Evolutionary conservation across 2,888 invertebrate species (phyloP).

Genomic region (Caenorhabditis zanzibari): DNA sequence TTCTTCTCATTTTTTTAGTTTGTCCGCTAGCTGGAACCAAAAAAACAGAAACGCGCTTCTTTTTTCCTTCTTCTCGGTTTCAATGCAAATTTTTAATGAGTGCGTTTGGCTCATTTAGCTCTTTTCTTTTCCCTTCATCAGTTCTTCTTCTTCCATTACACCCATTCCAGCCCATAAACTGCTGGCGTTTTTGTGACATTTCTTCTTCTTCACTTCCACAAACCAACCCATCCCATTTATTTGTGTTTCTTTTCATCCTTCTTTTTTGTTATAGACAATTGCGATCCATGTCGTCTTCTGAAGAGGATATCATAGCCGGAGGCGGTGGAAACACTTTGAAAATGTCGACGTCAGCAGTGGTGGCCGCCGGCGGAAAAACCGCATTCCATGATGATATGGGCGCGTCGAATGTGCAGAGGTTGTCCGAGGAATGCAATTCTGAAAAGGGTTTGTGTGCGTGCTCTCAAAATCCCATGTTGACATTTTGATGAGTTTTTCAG

Average conservation of each 20-base stretch:
- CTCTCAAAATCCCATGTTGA: slow-evolving; percentile 49
- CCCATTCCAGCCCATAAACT: neutral
- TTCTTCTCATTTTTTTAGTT: slow-evolving; percentile 31
- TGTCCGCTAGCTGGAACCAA: slow-evolving; percentile 10
- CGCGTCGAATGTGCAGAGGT: slow-evolving; percentile 69
- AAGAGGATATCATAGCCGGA: slow-evolving; percentile 88
- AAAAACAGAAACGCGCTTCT: slow-evolving; percentile 11
- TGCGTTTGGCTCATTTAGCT: slow-evolving; percentile 45
- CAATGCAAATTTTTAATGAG: slow-evolving; percentile 62
- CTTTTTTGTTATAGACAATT: slow-evolving; percentile 69
- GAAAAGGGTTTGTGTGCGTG: slow-evolving; percentile 77
- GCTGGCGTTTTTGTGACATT: slow-evolving; percentile 33
- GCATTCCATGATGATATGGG: slow-evolving; percentile 65
- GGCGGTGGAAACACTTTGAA: slow-evolving; percentile 57
- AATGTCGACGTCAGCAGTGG: slow-evolving; percentile 69
- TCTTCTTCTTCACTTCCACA: neutral
- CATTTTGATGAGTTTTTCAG: slow-evolving; percentile 72
- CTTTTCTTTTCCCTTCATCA: slow-evolving; percentile 24
- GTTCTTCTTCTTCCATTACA: slow-evolving; percentile 3
- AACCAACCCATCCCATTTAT: neutral
- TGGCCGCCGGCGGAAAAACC: slow-evolving; percentile 67
- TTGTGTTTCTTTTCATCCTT: slow-evolving; percentile 14
- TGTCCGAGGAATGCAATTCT: slow-evolving; percentile 77
- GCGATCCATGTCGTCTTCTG: slow-evolving; percentile 87
- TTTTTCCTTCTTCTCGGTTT: slow-evolving; percentile 13